Conservation (phyloP, 2,888 invertebrate species). For the Ectropis crepuscularia region DNA sequence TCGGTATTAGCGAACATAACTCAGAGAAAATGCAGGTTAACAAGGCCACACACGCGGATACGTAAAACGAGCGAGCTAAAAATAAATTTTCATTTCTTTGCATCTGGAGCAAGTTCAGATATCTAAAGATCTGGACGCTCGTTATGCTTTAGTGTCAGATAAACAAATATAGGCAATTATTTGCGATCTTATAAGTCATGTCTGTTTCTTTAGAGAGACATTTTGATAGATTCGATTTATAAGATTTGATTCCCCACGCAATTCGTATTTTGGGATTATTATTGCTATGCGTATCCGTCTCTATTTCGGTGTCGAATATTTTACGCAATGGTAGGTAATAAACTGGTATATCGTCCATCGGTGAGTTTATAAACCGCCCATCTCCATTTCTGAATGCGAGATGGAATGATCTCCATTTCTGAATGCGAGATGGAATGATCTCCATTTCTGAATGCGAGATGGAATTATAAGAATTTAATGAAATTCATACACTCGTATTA, state of each 20-base stretch:
- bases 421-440: slow-evolving; percentile 13
- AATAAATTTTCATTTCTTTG: slow-evolving; percentile 42
- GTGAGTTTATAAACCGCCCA: slow-evolving; percentile 16
- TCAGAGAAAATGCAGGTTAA: slow-evolving; percentile 42
- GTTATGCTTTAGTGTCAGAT: slow-evolving; percentile 24
- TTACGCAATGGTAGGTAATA: slow-evolving; percentile 10
- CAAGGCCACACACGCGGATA: slow-evolving; percentile 40
- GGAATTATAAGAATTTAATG: slow-evolving; percentile 24
- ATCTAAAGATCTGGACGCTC: slow-evolving; percentile 25
- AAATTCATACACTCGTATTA: slow-evolving; percentile 12
- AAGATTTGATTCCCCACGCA: neutral
- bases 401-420: slow-evolving; percentile 16
- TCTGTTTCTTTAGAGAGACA: neutral
- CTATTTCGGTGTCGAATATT: neutral
- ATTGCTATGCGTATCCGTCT: neutral
- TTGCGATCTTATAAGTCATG: neutral
- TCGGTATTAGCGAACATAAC: slow-evolving; percentile 15
- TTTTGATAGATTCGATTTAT: neutral
- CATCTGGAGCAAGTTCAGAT: slow-evolving; percentile 46
- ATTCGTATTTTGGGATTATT: slow-evolving; percentile 6
- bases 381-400: slow-evolving; percentile 9
- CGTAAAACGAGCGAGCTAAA: slow-evolving; percentile 37
- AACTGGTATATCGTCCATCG: slow-evolving; percentile 15
- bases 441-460: slow-evolving; percentile 7
- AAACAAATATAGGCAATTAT: slow-evolving; percentile 5